Evolutionary conservation across 2,888 invertebrate genomes (phyloP).

Genomic region (Cartodere bifasciata): DNA sequence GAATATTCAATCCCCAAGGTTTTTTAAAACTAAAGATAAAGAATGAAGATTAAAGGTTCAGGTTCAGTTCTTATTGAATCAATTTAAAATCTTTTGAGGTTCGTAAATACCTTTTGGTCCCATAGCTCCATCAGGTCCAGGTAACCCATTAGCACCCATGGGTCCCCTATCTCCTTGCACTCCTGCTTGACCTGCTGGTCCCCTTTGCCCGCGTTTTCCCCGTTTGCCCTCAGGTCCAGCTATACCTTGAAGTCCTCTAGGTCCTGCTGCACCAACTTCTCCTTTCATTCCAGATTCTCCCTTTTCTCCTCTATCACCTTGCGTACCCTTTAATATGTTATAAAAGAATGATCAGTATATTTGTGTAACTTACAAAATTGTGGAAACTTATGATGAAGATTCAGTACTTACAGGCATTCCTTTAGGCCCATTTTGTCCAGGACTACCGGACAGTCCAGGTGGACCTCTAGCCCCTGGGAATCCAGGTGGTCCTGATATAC

Average conservation of each 20-base stretch:
- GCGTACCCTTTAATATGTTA: slow-evolving; percentile 44
- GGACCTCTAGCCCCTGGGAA: slow-evolving; percentile 71
- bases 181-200: slow-evolving; percentile 61
- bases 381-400: neutral
- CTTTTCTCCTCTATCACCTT: slow-evolving; percentile 69
- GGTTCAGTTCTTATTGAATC: too few relatives aligned
- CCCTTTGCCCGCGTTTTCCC: slow-evolving; percentile 65
- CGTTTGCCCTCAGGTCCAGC: slow-evolving; percentile 69
- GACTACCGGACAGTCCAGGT: slow-evolving; percentile 60
- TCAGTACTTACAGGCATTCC: slow-evolving; percentile 50
- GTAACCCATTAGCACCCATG: slow-evolving; percentile 52
- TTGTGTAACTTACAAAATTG: neutral
- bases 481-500: slow-evolving; percentile 65
- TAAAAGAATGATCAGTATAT: slow-evolving; percentile 2
- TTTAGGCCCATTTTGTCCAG: slow-evolving; percentile 62
- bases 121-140: slow-evolving; percentile 63
- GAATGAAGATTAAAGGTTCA: too few relatives aligned
- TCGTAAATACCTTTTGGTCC: slow-evolving; percentile 51
- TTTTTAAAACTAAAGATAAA: too few relatives aligned
- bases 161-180: slow-evolving; percentile 61
- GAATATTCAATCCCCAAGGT: too few relatives aligned
- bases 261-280: slow-evolving; percentile 58
- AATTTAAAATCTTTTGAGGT: too few relatives aligned
- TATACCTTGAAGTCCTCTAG: slow-evolving; percentile 62
- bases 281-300: slow-evolving; percentile 69